Base-by-base conservation (phyloP, 2,797 vertebrate genomes). In the Helostoma temminkii region DNA sequence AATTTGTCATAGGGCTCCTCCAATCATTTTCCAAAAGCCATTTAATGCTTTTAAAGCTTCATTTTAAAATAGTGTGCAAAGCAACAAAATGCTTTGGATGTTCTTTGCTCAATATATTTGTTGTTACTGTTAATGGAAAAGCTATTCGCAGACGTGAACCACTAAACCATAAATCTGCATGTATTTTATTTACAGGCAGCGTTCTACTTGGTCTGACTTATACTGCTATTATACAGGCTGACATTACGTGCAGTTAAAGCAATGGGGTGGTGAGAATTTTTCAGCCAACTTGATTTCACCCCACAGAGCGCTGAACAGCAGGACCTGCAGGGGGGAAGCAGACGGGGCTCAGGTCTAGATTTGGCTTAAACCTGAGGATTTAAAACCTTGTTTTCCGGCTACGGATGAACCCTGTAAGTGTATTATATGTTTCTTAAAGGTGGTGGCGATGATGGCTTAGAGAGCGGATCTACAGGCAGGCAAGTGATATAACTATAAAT, bases 71-170 rank as follows among this genome's bases (percentile, higher is more conserved):
- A 3, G 19, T 18, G 55, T n/a, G n/a, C n/a, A 54, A 21, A 56
- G 60, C 43, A 39, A 10, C 57, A 39, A 9, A 34, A 22, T 0
- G 41, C 62, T 50, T 66, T 2, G 18, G 61, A 58, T 4, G 71
- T 41, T 54, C 61, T 21, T 10, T 18, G 3, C 66, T 48, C 61
- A 24, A 48, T 72, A 45, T 68, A 76, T 57, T 5, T 52, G 56
- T 66, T 75, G 64, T 71, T 75, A 37, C 39, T 11, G 66, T 79
- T 85, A 83, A 85, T 83, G 73, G 82, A 87, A 81, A 87, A 85
- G 77, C 82, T 79, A 75, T 85, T 83, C 78, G 55, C 68, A 53
- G 74, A 69, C 16, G 34, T 71, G 34, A 68, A 77, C 67, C 58
- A 56, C 62, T 56, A 49, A 55, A 50, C 75, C 28, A 56, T 71